A percentile compares a stretch with the other conserved stretches of the same genome.
phyloP scores from a whole-genome alignment of 2,113 vertebrate genomes.

The Prietella phreatophila region DNA sequence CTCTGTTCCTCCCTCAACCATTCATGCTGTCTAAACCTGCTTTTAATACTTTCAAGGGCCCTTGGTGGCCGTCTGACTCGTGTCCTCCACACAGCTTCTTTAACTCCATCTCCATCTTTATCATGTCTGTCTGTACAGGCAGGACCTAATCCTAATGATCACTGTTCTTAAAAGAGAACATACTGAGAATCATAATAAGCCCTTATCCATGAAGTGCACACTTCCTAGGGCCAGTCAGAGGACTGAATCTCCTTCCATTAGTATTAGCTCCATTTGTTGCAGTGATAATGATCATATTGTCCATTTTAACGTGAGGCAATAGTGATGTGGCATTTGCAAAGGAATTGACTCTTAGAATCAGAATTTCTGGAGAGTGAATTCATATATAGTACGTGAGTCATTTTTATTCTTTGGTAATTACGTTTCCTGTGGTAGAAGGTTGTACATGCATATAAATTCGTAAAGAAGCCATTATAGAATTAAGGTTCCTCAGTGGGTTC shows the following conservation, averaged over 20 bases:
- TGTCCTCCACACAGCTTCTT: background rate
- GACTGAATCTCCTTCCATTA: background rate
- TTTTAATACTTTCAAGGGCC: background rate
- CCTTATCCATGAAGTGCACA: background rate
- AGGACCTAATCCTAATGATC: background rate
- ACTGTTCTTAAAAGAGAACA: constrained; percentile 7
- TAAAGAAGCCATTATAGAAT: background rate
- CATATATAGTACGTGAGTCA: background rate
- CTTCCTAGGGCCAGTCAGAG: constrained; percentile 3
- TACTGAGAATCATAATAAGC: background rate
- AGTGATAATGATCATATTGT: background rate
- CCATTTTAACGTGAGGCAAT: background rate
- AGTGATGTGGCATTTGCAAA: background rate
- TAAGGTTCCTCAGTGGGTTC: background rate
- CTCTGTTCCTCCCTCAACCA: constrained; percentile 6
- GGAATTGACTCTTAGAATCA: background rate
- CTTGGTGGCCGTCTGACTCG: background rate
- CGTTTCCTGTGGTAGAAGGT: too few relatives aligned
- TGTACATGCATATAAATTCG: background rate
- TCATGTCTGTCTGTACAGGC: background rate
- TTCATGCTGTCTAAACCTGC: constrained; percentile 6
- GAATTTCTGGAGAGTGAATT: background rate
- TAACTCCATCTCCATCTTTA: background rate
- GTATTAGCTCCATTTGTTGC: background rate
- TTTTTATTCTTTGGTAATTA: background rate